Evolutionary conservation across 2,113 vertebrate species (phyloP), one percentile per base, ranked within the genome.

Genomic region (Mellivora capensis): DNA sequence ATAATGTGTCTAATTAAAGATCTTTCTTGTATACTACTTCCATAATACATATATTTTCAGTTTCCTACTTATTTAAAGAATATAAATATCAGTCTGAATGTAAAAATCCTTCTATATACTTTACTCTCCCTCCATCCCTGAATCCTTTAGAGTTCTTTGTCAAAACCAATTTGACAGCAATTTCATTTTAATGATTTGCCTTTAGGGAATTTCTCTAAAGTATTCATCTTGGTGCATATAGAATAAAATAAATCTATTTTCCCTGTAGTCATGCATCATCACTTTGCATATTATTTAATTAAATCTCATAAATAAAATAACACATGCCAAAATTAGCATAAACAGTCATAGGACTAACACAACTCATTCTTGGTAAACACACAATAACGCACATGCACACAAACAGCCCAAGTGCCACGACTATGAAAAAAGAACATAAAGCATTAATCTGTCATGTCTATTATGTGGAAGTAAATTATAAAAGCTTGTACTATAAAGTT

Each of bases 171-270:
- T 92, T 96, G 61, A 92, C n/a, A 80, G 25, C 5, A 34, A 86
- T 95, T 90, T 62, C 2, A 83, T 95, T 93, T 91, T 74, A 93
- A 82, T 79, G 0, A 72, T 91, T 94, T 83, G 13, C 25, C 61
- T 85, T 83, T 47, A 97, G 42, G 23, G 23, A 87, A 2, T 77
- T 89, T 92, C 49, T 92, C 21, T 79, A 88, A 92, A 94, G 0
- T 91, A 61, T 80, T 88, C 2, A 62, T 74, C 42, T 89, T 93
- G 74, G 3, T 69, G 10, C 10, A n/a, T 64, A 72, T 3, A 84
- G 31, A 84, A 64, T 21, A 94, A 96, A 90, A 91, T 95, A 94
- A 93, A 47, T 59, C 20, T 93, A 57, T 52, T 96, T 97, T 84
- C 4, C 11, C 21, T 71, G 54, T 2, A 80, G 15, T 76, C 31